Evolutionary conservation across 2,797 vertebrate genomes (phyloP), one percentile per base, ranked within the genome.

Genomic region (Sebastes hubbsi): DNA sequence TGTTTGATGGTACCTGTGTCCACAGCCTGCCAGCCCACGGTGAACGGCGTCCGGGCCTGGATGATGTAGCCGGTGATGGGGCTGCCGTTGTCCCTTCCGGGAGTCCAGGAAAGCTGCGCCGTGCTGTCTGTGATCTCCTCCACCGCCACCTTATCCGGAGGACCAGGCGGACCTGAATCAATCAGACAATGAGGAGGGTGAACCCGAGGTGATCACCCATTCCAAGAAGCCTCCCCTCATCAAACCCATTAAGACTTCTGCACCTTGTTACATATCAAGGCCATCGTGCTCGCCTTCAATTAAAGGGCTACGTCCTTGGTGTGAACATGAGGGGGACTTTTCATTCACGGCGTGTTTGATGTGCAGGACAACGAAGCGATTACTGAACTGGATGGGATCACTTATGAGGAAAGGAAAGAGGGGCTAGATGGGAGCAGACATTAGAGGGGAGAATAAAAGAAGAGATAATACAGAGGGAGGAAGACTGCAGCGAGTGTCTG

Each of bases 41-140:
- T 96, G 32, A 95, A 96, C 3, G 96, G 94, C 0, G 96, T 96
- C 16, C 95, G 88, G 60, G 89, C 95, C 87, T 97, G 96, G 74
- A 96, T 85, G 75, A 93, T 92, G 85, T 96, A 97, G 25, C 95
- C 95, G 0, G 94, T 96, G 87, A 97, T 96, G 70, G 96, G 96
- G 87, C 96, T 96, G 83, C 96, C 95, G 1, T 96, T 96, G 89
- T 96, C 96, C 75, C 92, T 91, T 68, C 96, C 95, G 0, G 94
- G 94, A 62, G 92, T 96, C 96, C 96, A 97, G 71, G 95, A 95
- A 20, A 97, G 91, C 86, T 96, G 96, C 1, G 96, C 96, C 0
- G 96, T 97, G 90, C 94, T 96, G 87, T 96, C 96, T 38, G 96
- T 97, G 85, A 97, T 96, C 89, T 97, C 96, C 68, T 96, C 96